Base-by-base conservation (phyloP, 2,888 invertebrate genomes). In the Tetramorium bicarinatum region DNA sequence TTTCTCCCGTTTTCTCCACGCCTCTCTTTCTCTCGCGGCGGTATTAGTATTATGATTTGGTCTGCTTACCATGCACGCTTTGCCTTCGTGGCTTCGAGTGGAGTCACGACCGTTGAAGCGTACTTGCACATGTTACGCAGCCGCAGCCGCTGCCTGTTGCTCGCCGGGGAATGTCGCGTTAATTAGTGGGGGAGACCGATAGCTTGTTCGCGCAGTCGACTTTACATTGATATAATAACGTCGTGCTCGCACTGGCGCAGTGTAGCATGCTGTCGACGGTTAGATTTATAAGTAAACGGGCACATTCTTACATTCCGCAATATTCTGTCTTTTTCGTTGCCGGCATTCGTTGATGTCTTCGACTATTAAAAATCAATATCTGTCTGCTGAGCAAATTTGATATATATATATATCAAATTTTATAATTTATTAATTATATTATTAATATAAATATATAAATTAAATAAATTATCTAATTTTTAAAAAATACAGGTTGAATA, bases 61-160 rank as follows among this genome's bases (percentile, higher is more conserved):
- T 67, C 72, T 47, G 79, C 47, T 61, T 79, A 59, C 59, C 79
- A 38, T 69, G 54, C 72, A 79, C 21, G 71, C 47, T 49, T 38
- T 76, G 71, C 59, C 44, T 38, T 64, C 56, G 34, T 79, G 79
- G 54, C 69, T 77, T 72, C 18, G 71, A 59, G 47, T 47, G 69
- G 56, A 79, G 71, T 61, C 72, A 47, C 79, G 79, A 80, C 79
- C 79, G 79, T 80, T 80, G 72, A 47, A 59, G 79, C 38, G 79
- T 80, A 80, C 79, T 80, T 72, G 79, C 79, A 80, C 72, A 80
- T 80, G 79, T 80, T 80, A 49, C 59, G 18, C 79, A 80, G 79
- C 47, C 76, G 64, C 75, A 47, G 67, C 69, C 67, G 67, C 79
- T 79, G 79, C 34, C 44, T 77, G 69, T 47, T 44, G 56, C 64